Base-by-base conservation (phyloP, 2,888 invertebrate genomes). In the Heliconius cydno region DNA sequence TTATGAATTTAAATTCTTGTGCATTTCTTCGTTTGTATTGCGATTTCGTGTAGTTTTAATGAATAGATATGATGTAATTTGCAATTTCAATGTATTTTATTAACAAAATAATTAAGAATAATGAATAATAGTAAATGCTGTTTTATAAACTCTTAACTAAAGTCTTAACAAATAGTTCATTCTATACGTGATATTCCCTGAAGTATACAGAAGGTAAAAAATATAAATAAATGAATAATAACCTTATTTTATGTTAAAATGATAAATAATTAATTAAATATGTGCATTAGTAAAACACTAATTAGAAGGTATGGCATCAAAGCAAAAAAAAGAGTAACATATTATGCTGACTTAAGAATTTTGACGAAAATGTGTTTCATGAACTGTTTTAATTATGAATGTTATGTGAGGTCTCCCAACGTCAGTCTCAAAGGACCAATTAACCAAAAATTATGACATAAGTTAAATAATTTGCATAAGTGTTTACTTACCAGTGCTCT, bases 401-500 rank as follows among this genome's bases (percentile, higher is more conserved):
- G 52, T 22, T 22, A 52, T 22, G 52, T 52, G 52, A 22, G 7
- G 22, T 52, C 9, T 2, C 52, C 52, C 52, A 60, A n/a, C n/a
- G 12, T n/a, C n/a, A n/a, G n/a, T 12, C 60, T 12, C 60, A n/a
- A 60, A 60, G 60, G 60, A 3, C 60, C 60, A 60, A 60, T 60
- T 60, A 60, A n/a, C 22, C 60, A n/a, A 4, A n/a, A 60, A 60
- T n/a, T 41, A 75, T 63, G 25, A 19, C 7, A 12, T n/a, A 22
- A 57, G 5, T 57, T 34, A 30, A n/a, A 38, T 34, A 38, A 28
- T 63, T 46, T 38, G 1, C 30, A 75, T 75, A 38, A 66, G 19
- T n/a, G 46, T 57, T 63, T 19, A 46, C 72, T 83, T 92, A 98
- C 98, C 98, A 87, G 98, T 97, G 90, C 98, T 98, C 90, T 98